Conservation (phyloP, 2,888 invertebrate species). For the Tetrapedia diversipes region DNA sequence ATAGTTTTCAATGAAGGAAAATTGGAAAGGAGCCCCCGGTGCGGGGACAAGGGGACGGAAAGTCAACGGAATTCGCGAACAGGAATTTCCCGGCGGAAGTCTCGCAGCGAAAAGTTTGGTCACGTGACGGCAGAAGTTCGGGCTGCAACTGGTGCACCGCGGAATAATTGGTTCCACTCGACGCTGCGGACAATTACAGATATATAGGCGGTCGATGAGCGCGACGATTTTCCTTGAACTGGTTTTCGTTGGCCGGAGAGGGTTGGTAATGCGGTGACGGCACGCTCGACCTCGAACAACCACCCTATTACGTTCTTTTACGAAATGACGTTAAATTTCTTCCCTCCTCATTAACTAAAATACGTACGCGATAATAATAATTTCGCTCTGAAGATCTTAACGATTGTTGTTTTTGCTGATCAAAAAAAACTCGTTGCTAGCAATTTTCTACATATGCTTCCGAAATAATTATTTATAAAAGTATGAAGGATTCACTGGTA, state of each 20-base stretch:
- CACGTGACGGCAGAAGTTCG: conserved; percentile 61
- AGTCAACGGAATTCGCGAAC: conserved; percentile 45
- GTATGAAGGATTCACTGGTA: no score
- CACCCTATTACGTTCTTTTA: no score
- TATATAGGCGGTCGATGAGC: conserved; percentile 44
- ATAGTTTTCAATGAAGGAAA: conserved; percentile 49
- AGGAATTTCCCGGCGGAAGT: conserved; percentile 48
- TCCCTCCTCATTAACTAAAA: no score
- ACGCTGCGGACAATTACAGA: conserved; percentile 53
- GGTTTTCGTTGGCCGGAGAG: conserved; percentile 13
- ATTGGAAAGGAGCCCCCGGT: conserved; percentile 47
- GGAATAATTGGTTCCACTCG: conserved; percentile 66
- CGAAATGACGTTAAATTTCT: no score
- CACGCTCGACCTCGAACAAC: background rate
- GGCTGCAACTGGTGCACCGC: conserved; percentile 60
- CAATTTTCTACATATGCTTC: no score
- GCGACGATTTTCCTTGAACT: conserved; percentile 49
- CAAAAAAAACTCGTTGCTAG: no score
- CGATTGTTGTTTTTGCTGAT: no score
- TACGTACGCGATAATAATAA: no score
- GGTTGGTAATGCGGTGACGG: background rate
- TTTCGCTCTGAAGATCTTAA: no score
- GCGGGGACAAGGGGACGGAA: conserved; percentile 17
- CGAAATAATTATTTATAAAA: no score
- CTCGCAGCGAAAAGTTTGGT: conserved; percentile 40